Base-by-base conservation (phyloP, 2,797 vertebrate genomes). In the Hemitrygon akajei region DNA sequence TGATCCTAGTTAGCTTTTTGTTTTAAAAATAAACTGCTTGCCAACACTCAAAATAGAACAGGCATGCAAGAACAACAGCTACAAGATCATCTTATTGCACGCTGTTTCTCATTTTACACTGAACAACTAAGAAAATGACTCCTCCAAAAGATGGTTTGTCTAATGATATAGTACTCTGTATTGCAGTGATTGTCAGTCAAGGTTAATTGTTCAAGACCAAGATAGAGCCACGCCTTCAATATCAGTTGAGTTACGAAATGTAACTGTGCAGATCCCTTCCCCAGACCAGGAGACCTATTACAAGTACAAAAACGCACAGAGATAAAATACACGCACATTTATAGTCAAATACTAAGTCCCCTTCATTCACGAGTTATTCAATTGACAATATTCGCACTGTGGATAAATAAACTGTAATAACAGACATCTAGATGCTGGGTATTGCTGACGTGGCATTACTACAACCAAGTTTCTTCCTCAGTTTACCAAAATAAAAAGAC, bases 391-490 rank as follows among this genome's bases (percentile, higher is more conserved):
- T 20, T 34, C 16, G 2, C 81, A 58, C 22, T 84, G 22, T 9
- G 14, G 22, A 86, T 60, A 60, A 6, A 69, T 9, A 40, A 16
- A 14, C 9, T 10, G 63, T 0, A 66, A 1, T 30, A 30, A 30
- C 58, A 58, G 82, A 3, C 56, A 86, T 60, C 47, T 30, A n/a
- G n/a, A 27, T 86, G 58, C n/a, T 37, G 60, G 18, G 0, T 69
- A 69, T 63, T 89, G 86, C 86, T 89, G 86, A 89, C 86, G 86
- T 89, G 86, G 86, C 86, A 34, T 89, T 69, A 7, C 18, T 20
- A 16, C 2, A 11, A 69, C 6, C 14, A 30, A n/a, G 14, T 30
- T 34, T 20, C 14, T 30, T 66, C n/a, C 5, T 34, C 30, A 7
- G 84, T 34, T 34, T n/a, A 66, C 56, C 10, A 3, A 84, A 84